These are phyloP conservation scores for Spodoptera exigua DNA, from an alignment of 2,888 invertebrate species.

Conservation along the genomic window DNA sequence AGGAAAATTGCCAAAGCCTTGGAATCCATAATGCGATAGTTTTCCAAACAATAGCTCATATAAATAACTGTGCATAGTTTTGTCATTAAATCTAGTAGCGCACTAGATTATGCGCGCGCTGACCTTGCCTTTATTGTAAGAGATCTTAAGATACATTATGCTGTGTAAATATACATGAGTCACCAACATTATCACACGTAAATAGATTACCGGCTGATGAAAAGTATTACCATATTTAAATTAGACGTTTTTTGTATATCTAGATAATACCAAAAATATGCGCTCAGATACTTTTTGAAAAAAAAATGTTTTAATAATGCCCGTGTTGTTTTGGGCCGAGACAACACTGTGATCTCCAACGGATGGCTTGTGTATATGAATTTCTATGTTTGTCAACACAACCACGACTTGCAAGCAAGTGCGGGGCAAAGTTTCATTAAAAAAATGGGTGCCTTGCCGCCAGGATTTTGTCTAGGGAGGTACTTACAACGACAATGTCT, in stretches of 20 bases:
- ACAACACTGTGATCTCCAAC: too few relatives aligned
- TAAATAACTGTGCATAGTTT: conserved; percentile 16
- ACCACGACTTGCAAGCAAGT: too few relatives aligned
- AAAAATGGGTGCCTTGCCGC: too few relatives aligned
- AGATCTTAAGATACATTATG: conserved; percentile 32
- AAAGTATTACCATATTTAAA: conserved; percentile 32
- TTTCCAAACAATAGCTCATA: conserved; percentile 22
- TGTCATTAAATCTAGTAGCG: conserved; percentile 20
- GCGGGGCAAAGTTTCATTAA: too few relatives aligned
- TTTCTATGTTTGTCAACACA: too few relatives aligned
- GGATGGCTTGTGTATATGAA: too few relatives aligned
- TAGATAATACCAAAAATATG: conserved; percentile 6
- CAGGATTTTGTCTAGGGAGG: too few relatives aligned
- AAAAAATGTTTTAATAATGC: too few relatives aligned
- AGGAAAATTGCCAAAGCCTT: too few relatives aligned
- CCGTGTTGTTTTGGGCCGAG: too few relatives aligned
- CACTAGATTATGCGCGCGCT: conserved; percentile 23
- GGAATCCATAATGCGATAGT: background rate
- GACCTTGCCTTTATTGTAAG: conserved; percentile 44
- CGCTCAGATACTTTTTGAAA: too few relatives aligned
- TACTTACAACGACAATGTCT: too few relatives aligned
- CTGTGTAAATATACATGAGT: conserved; percentile 20
- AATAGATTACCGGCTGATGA: conserved; percentile 30
- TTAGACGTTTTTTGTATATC: conserved; percentile 11
- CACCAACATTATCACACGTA: conserved; percentile 40